Base-by-base conservation (phyloP, 2,888 invertebrate species). In the Deilephila porcellus region DNA sequence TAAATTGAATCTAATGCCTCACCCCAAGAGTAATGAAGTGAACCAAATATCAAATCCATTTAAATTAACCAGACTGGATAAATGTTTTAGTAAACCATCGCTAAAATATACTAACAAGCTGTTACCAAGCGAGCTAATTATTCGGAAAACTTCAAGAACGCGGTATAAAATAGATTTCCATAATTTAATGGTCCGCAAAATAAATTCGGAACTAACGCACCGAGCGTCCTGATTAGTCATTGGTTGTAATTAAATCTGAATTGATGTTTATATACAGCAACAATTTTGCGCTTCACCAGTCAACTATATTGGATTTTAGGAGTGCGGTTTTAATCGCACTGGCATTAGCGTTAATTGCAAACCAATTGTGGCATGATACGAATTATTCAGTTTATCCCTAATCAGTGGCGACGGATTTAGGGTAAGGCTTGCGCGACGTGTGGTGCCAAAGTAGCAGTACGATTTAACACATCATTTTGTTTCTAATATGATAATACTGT, bases 211-310 rank as follows among this genome's bases (percentile, higher is more conserved):
- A 72, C 34, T 63, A 63, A 25, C 56, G 34, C 34, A 17, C 53
- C 32, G 14, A 53, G 20, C 14, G 56, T 63, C 63, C 63, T 63
- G 72, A 20, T 63, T 63, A 72, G 73, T 73, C 73, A 67, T 73
- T 73, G 59, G 25, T 37, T 25, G 64, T 70, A 73, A 73, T 73
- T 70, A 60, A 53, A 34, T 32, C 34, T 20, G 53, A 53, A 60
- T 52, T 45, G 70, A 70, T 60, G 60, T 32, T 70, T 70, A 70
- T 70, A 63, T 52, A 63, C 20, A 63, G n/a, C 62, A 71, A 52
- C 56, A 72, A 72, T 72, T 64, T 63, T 56, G 53, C 72, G 56
- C 72, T 29, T 64, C 34, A 64, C 19, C 63, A 29, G 19, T 6
- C 67, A 67, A 52, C 45, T 25, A 52, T 67, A 67, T 67, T 67